Evolutionary conservation across 2,888 invertebrate species (phyloP).

Genomic region (Hemicrepidius hirtus): DNA sequence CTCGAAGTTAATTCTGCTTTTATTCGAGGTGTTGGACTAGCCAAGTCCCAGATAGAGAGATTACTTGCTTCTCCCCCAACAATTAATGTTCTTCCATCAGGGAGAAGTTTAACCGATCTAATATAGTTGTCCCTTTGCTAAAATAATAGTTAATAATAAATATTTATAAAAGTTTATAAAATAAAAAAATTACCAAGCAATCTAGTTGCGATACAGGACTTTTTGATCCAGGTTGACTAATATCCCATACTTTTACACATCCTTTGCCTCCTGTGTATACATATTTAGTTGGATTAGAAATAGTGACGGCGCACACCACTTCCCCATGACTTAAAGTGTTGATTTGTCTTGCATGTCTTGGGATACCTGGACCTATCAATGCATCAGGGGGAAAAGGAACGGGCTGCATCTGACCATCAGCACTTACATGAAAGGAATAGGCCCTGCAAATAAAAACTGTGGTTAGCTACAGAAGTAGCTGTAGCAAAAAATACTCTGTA

Average conservation of each 20-base stretch:
- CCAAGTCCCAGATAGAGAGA: constrained; percentile 96
- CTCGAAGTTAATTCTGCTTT: constrained; percentile 92
- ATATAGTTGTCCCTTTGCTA: constrained; percentile 98
- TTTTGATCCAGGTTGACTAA: constrained; percentile 84
- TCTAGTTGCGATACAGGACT: constrained; percentile 90
- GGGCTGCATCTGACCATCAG: constrained; percentile 90
- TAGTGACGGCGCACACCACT: constrained; percentile 97
- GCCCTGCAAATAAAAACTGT: constrained; percentile 76
- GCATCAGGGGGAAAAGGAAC: constrained; percentile 97
- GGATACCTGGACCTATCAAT: constrained; percentile 93
- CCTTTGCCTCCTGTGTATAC: constrained; percentile 99
- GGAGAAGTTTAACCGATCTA: constrained; percentile 93
- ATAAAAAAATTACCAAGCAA: constrained; percentile 78
- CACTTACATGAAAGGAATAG: constrained; percentile 95
- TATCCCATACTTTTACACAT: constrained; percentile 92
- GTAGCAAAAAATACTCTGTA: too few relatives aligned
- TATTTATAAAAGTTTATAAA: background rate
- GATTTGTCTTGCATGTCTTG: constrained; percentile 91
- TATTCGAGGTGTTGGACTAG: constrained; percentile 92
- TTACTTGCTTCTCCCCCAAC: constrained; percentile 98
- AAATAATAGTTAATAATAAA: constrained; percentile 54
- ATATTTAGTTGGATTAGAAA: constrained; percentile 89
- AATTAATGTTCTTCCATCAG: constrained; percentile 94
- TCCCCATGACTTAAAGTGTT: constrained; percentile 96
- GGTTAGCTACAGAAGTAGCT: background rate